Evolutionary conservation across 1,140 invertebrate species (phyloP).

Genomic region (Monochamus saltuarius): DNA sequence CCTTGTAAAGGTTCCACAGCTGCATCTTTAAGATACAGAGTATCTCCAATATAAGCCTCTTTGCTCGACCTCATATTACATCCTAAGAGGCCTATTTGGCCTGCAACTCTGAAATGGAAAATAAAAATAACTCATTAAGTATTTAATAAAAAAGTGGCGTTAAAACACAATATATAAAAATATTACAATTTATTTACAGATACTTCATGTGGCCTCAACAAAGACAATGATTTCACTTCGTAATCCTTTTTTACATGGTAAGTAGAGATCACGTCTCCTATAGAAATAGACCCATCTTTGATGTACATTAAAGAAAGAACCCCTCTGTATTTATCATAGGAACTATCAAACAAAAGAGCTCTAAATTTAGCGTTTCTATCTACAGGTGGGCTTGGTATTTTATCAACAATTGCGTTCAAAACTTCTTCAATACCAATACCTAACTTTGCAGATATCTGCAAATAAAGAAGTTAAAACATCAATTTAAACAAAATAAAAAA

Average conservation of each 20-base stretch:
- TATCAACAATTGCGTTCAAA: slow-evolving; percentile 73
- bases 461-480: not conserved
- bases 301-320: slow-evolving; percentile 79
- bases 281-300: slow-evolving; percentile 68
- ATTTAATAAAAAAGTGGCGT: no score
- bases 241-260: slow-evolving; percentile 70
- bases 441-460: slow-evolving; percentile 84
- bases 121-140: slow-evolving; percentile 6
- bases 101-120: slow-evolving; percentile 61
- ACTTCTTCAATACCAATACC: slow-evolving; percentile 78
- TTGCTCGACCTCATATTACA: slow-evolving; percentile 78
- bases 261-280: slow-evolving; percentile 69
- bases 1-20: slow-evolving; percentile 63
- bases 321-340: slow-evolving; percentile 88
- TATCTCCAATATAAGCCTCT: slow-evolving; percentile 86
- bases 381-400: slow-evolving; percentile 74
- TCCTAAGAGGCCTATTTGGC: slow-evolving; percentile 79
- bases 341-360: slow-evolving; percentile 91
- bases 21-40: slow-evolving; percentile 61
- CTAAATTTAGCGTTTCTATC: slow-evolving; percentile 64
- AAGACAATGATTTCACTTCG: slow-evolving; percentile 75
- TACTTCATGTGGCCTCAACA: slow-evolving; percentile 79
- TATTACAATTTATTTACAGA: slow-evolving; percentile 67
- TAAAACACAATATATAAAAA: no score
- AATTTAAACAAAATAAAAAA: slow-evolving; percentile 30